phyloP scores from a whole-genome alignment of 2,797 vertebrate genomes.

The Mareca strepera region DNA sequence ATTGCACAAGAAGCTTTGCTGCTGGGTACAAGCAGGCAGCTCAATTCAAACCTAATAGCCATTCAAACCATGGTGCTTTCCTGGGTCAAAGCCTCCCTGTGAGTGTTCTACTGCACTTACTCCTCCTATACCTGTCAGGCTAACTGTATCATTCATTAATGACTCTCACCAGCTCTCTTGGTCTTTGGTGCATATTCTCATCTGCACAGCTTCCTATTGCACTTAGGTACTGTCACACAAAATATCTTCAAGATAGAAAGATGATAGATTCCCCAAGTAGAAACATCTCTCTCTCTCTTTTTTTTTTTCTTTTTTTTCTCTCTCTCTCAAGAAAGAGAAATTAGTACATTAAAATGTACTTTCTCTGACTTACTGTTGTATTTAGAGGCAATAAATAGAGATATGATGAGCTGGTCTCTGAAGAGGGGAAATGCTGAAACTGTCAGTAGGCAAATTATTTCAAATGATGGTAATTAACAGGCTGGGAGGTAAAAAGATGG shows the following conservation, averaged over 20 bases:
- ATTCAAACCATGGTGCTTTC: not conserved
- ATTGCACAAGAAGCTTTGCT: not conserved
- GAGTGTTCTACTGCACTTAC: not conserved
- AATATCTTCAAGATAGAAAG: not conserved
- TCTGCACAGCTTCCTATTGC: rapidly evolving
- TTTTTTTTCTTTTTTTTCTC: not conserved
- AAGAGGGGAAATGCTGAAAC: not conserved
- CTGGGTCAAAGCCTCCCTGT: not conserved
- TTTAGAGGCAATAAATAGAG: not conserved
- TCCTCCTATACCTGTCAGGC: not conserved
- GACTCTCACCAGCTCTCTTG: not conserved
- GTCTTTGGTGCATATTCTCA: not conserved
- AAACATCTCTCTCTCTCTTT: not conserved
- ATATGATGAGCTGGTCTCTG: not conserved
- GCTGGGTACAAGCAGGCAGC: rapidly evolving
- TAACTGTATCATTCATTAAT: not conserved
- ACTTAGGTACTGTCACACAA: rapidly evolving
- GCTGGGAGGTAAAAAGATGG: not conserved
- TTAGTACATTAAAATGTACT: not conserved
- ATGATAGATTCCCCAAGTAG: not conserved
- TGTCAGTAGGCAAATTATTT: not conserved
- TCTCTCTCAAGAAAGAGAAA: not conserved
- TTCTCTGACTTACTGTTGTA: not conserved
- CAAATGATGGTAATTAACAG: not conserved
- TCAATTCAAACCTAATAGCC: not conserved